These are phyloP conservation scores for Dione juno DNA, from an alignment of 2,888 invertebrate species.

Conservation along the genomic window DNA sequence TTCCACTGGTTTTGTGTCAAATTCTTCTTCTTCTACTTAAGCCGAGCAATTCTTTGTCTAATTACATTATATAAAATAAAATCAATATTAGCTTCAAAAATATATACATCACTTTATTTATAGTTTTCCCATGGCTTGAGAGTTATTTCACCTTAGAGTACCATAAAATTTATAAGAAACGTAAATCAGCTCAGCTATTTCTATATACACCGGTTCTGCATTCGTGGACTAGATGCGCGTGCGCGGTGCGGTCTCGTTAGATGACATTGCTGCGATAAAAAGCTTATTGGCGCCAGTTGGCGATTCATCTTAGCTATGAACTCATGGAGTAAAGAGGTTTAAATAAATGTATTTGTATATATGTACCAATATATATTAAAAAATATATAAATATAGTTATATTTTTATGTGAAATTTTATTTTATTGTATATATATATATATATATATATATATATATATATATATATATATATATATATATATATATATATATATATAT, in stretches of 20 bases:
- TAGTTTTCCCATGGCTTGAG: not conserved
- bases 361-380: no score
- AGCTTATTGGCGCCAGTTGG: conserved; percentile 16
- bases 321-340: not conserved
- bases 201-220: conserved; percentile 25
- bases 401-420: no score
- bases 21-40: no score
- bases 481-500: no score
- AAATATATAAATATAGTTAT: no score
- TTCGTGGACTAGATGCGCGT: conserved; percentile 14
- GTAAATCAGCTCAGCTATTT: conserved; percentile 26
- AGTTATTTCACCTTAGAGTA: conserved; percentile 1
- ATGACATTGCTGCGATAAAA: conserved; percentile 28
- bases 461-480: no score
- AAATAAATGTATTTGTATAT: not conserved
- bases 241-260: conserved; percentile 25
- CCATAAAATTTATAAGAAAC: not conserved
- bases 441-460: no score
- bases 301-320: not conserved
- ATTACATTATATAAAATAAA: not conserved
- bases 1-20: no score
- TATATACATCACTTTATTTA: not conserved
- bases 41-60: no score
- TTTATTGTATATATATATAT: no score
- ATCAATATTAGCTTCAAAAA: not conserved